Evolutionary conservation across 2,888 invertebrate genomes (phyloP).

Genomic region (Pseudoips prasinana): DNA sequence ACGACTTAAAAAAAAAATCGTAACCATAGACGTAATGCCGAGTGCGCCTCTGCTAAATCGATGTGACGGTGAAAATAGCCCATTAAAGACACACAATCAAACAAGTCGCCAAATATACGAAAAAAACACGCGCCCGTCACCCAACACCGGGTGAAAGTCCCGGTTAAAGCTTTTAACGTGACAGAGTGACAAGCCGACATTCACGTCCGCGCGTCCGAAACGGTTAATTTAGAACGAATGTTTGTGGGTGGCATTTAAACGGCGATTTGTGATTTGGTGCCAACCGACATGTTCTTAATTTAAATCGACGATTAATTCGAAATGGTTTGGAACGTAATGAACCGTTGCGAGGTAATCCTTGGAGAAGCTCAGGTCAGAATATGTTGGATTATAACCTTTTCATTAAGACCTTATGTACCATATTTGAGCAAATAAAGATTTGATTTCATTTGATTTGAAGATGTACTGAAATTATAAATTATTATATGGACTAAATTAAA

Average conservation of each 20-base stretch:
- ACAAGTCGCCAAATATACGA: constrained; percentile 30
- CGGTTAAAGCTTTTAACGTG: constrained; percentile 61
- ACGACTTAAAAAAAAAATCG: too few species aligned
- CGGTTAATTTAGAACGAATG: constrained; percentile 64
- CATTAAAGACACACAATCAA: constrained; percentile 8
- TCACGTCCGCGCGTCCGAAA: constrained; percentile 68
- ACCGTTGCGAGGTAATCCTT: neutral
- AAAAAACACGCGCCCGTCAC: constrained; percentile 50
- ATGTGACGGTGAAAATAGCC: constrained; percentile 2
- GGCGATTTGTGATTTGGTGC: constrained; percentile 39
- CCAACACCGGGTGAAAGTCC: constrained; percentile 71
- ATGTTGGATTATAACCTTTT: too few species aligned
- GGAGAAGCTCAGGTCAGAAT: too few species aligned
- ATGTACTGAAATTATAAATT: too few species aligned
- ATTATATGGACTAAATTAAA: too few species aligned
- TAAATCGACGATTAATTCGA: constrained; percentile 26
- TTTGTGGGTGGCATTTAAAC: constrained; percentile 40
- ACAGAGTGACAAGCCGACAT: constrained; percentile 73
- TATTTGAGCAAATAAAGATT: too few species aligned
- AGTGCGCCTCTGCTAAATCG: too few species aligned
- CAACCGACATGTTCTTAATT: constrained; percentile 24
- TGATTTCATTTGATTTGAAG: too few species aligned
- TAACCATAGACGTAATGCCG: too few species aligned
- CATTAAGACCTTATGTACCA: too few species aligned
- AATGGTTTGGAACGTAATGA: constrained; percentile 6